A percentile compares a stretch with the other conserved stretches of the same genome.
Conservation (phyloP, 2,113 vertebrate species). For the Promerops cafer region DNA sequence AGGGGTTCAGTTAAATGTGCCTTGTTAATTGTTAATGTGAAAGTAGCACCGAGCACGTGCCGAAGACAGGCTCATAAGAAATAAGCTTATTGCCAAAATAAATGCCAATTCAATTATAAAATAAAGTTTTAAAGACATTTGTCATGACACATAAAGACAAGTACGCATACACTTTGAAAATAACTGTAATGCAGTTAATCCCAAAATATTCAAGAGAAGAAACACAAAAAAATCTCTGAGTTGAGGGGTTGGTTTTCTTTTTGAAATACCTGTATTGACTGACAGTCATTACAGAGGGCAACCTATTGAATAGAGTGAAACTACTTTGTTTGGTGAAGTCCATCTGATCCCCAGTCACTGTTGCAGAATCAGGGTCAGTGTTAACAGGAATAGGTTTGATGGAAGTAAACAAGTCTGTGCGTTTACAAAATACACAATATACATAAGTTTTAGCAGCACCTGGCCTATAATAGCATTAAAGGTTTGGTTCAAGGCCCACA, state of each 20-base stretch:
- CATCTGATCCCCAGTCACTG: background rate
- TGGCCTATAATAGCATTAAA: background rate
- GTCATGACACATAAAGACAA: background rate
- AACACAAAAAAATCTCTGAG: background rate
- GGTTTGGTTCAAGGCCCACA: background rate
- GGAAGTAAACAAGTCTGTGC: background rate
- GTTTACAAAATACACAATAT: background rate
- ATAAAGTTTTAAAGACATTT: constrained; percentile 53
- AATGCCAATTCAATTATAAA: constrained; percentile 44
- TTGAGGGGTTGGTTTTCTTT: background rate
- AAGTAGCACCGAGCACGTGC: constrained; percentile 52
- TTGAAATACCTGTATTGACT: background rate
- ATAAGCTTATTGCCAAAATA: constrained; percentile 50
- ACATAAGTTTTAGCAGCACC: background rate
- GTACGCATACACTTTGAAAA: background rate
- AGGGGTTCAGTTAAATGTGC: constrained; percentile 39
- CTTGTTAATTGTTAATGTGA: constrained; percentile 62
- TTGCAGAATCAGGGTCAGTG: background rate
- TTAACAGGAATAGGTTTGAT: background rate
- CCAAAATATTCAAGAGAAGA: background rate
- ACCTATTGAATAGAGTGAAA: background rate
- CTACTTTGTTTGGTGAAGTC: background rate
- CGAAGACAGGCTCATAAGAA: constrained; percentile 35
- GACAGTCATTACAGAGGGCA: background rate
- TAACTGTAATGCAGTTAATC: background rate